Evolutionary conservation across 2,797 vertebrate species (phyloP).

Genomic region (Chiloscyllium punctatum): DNA sequence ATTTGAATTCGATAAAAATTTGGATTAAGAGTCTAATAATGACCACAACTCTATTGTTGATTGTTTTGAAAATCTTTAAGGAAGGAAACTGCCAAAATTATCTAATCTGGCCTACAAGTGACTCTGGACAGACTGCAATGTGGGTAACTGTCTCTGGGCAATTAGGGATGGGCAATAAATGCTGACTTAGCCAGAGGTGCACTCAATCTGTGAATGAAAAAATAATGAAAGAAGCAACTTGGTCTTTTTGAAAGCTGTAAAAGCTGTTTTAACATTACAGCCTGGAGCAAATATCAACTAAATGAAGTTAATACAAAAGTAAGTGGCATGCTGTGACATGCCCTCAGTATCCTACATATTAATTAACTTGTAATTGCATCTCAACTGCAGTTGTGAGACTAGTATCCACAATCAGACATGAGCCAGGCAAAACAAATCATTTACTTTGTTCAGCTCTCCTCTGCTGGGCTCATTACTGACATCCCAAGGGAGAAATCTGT

Average conservation of each 20-base stretch:
- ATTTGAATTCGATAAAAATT: no score
- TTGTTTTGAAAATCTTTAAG: no score
- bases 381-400: not conserved
- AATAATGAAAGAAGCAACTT: not conserved
- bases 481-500: not conserved
- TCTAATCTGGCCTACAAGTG: no score
- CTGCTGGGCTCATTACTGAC: not conserved
- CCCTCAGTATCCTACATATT: not conserved
- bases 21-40: no score
- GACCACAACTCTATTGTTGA: no score
- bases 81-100: no score
- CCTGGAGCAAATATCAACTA: not conserved
- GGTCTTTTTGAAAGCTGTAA: not conserved
- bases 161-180: no score
- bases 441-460: not conserved
- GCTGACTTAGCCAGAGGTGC: no score
- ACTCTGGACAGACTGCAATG: no score
- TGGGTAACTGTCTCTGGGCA: no score
- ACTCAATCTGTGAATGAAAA: no score
- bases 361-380: not conserved
- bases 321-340: not conserved
- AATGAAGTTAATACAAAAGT: constrained; percentile 1
- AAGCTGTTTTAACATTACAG: not conserved
- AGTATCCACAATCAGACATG: not conserved
- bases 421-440: not conserved